Evolutionary conservation across 1,140 invertebrate genomes (phyloP).

Genomic region (Scaptodrosophila lebanonensis): DNA sequence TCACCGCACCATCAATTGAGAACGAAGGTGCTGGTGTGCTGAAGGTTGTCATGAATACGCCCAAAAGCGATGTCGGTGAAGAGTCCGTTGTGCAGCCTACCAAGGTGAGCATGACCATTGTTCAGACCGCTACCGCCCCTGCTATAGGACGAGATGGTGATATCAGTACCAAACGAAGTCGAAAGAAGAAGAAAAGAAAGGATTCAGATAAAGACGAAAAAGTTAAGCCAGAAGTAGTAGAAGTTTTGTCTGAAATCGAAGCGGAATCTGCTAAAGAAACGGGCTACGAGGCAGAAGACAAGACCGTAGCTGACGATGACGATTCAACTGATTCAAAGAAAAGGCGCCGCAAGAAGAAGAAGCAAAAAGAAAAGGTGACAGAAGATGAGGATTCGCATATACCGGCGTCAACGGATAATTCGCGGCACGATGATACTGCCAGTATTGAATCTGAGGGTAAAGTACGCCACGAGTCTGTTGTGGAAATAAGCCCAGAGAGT

Average conservation of each 20-base stretch:
- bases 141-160: conserved; percentile 33
- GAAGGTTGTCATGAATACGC: conserved; percentile 41
- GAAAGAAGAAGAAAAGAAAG: conserved; percentile 77
- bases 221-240: conserved; percentile 46
- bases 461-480: conserved; percentile 52
- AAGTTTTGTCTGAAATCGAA: conserved; percentile 38
- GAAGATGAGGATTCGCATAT: conserved; percentile 76
- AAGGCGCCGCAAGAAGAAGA: conserved; percentile 79
- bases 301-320: conserved; percentile 77
- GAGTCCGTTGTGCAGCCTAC: conserved; percentile 16
- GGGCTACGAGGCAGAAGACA: conserved; percentile 80
- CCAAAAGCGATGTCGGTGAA: neutral
- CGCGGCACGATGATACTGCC: conserved; percentile 13
- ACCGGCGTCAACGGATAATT: conserved; percentile 65
- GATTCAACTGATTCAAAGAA: conserved; percentile 48
- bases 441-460: conserved; percentile 41
- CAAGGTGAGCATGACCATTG: conserved; percentile 67
- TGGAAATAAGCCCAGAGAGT: conserved; percentile 63
- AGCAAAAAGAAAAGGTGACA: conserved; percentile 70
- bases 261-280: conserved; percentile 51
- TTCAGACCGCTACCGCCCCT: conserved; percentile 45
- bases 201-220: conserved; percentile 37
- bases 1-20: conserved; percentile 64
- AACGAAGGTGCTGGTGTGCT: conserved; percentile 55
- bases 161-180: conserved; percentile 66